Evolutionary conservation across 1,140 invertebrate species (phyloP).

Genomic region (Periplaneta americana): DNA sequence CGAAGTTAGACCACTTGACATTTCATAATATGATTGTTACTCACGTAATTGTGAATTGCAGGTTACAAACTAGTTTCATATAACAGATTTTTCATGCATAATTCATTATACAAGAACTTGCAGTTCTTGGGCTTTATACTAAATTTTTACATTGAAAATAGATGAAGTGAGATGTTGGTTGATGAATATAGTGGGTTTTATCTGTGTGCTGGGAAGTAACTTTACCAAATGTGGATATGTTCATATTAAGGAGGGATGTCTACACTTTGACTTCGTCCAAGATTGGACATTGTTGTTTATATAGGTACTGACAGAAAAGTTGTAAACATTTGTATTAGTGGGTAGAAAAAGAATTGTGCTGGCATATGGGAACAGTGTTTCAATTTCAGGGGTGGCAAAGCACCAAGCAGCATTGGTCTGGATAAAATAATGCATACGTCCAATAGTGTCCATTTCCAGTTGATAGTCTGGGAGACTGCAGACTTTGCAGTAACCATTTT

Average conservation of each 20-base stretch:
- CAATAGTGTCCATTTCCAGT: background rate
- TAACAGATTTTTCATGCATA: no score
- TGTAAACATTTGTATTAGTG: background rate
- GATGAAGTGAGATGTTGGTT: no score
- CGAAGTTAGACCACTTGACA: no score
- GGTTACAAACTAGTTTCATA: no score
- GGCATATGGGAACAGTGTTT: background rate
- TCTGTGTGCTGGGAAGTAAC: background rate
- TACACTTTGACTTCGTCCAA: no score
- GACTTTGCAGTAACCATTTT: background rate
- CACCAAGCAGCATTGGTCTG: background rate
- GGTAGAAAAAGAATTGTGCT: background rate
- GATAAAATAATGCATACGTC: background rate
- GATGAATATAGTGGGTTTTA: background rate
- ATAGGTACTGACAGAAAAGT: background rate
- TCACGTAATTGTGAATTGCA: no score
- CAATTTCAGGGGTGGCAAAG: background rate
- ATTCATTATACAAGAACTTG: no score
- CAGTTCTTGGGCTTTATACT: no score
- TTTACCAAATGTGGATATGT: no score
- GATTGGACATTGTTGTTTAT: background rate
- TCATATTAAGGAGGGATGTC: no score
- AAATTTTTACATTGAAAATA: no score
- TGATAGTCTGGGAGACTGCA: background rate
- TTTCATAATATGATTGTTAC: no score